Evolutionary conservation across 2,113 vertebrate species (phyloP).

Genomic region (Copsychus sechellarum): DNA sequence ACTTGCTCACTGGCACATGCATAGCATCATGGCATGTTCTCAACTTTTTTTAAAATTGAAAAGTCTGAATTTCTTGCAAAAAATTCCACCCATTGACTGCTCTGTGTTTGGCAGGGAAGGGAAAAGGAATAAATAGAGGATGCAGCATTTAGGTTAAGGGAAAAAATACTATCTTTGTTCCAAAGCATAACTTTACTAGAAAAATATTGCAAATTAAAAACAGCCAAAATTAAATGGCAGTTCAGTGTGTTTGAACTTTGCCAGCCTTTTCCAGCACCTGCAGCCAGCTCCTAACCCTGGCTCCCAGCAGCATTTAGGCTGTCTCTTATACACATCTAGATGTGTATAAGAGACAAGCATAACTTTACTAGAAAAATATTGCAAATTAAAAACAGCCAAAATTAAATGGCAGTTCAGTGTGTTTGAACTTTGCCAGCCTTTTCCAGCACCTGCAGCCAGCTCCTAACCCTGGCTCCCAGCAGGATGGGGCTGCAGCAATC

Average conservation of each 20-base stretch:
- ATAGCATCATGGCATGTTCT: background rate
- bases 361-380: background rate
- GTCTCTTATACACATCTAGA: too few species aligned
- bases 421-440: background rate
- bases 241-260: background rate
- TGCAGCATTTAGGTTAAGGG: background rate
- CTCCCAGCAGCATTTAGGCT: background rate
- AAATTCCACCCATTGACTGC: constrained; percentile 51
- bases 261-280: background rate
- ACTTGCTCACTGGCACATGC: background rate
- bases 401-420: background rate
- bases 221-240: background rate
- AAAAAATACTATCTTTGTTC: background rate
- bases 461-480: background rate
- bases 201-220: background rate
- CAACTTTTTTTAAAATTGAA: constrained; percentile 1
- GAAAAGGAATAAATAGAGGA: constrained; percentile 28
- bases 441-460: background rate
- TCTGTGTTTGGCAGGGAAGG: constrained; percentile 8
- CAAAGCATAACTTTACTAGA: background rate
- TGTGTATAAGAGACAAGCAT: too few species aligned
- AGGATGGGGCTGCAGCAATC: background rate
- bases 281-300: background rate
- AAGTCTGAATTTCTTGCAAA: constrained; percentile 42
- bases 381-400: background rate